Percentiles rank a stretch among this genome's conserved stretches.
These are phyloP conservation scores for Panagrolaimus sp. DNA, from an alignment of 1,140 invertebrate genomes.

Conservation along the genomic window DNA sequence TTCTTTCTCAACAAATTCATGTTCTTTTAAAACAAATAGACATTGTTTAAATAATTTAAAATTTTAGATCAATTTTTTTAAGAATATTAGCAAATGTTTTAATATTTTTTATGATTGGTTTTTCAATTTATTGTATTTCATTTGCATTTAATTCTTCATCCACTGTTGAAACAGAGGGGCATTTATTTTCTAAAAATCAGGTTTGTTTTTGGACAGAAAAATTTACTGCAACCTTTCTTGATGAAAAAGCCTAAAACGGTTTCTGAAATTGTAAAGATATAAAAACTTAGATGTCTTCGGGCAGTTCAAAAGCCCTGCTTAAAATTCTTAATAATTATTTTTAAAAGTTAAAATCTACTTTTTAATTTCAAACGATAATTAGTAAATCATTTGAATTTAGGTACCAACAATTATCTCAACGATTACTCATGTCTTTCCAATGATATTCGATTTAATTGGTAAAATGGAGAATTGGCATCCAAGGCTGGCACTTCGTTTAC, in stretches of 20 bases:
- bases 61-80: slow-evolving; percentile 35
- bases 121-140: slow-evolving; percentile 54
- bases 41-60: too few species aligned
- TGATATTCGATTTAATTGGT: slow-evolving; percentile 81
- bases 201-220: slow-evolving; percentile 32
- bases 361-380: too few species aligned
- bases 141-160: slow-evolving; percentile 51
- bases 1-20: too few species aligned
- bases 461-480: slow-evolving; percentile 86
- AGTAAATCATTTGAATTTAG: slow-evolving; percentile 42
- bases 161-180: slow-evolving; percentile 50
- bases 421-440: slow-evolving; percentile 79
- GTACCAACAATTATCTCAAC: slow-evolving; percentile 77
- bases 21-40: too few species aligned
- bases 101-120: slow-evolving; percentile 50
- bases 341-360: too few species aligned
- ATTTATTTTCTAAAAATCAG: slow-evolving; percentile 56
- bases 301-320: too few species aligned
- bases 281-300: too few species aligned
- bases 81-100: slow-evolving; percentile 45
- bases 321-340: too few species aligned
- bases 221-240: not conserved
- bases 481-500: slow-evolving; percentile 76
- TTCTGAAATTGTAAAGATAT: too few species aligned
- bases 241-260: too few species aligned